Evolutionary conservation across 2,113 vertebrate species (phyloP).

Genomic region (Phyllopteryx taeniolatus): DNA sequence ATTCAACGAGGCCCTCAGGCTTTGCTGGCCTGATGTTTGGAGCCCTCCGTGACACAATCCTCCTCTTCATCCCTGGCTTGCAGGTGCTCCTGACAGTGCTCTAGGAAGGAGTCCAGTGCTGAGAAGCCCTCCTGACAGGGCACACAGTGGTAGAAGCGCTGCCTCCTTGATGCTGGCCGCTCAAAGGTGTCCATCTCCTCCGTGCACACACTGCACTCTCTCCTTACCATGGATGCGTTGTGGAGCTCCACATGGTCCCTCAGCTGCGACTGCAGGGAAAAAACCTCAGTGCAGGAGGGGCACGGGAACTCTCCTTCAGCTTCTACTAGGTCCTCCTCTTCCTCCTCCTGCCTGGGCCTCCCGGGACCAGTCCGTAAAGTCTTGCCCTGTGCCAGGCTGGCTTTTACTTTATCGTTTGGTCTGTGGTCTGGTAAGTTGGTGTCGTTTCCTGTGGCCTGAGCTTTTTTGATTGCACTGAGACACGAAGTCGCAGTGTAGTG

Average conservation of each 20-base stretch:
- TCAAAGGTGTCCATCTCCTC: constrained; percentile 50
- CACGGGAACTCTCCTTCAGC: constrained; percentile 64
- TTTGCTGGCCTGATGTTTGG: constrained; percentile 18
- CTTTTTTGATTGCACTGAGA: neutral
- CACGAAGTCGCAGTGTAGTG: constrained; percentile 36
- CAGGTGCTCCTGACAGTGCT: constrained; percentile 74
- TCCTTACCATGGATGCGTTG: constrained; percentile 41
- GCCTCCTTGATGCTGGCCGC: constrained; percentile 27
- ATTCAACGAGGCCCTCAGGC: constrained; percentile 23
- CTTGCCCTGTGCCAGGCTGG: neutral
- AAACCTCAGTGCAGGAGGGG: constrained; percentile 68
- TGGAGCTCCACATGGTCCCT: constrained; percentile 63
- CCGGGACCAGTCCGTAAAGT: constrained; percentile 7
- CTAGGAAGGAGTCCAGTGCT: constrained; percentile 60
- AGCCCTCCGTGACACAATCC: constrained; percentile 36
- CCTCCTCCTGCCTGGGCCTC: constrained; percentile 29
- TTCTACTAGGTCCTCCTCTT: constrained; percentile 31
- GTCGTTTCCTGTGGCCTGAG: neutral
- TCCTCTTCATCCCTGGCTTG: constrained; percentile 42
- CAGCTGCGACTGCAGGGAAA: constrained; percentile 54
- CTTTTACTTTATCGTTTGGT: constrained; percentile 14
- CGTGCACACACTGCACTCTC: constrained; percentile 68
- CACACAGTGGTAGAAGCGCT: constrained; percentile 70
- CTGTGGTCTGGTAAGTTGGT: constrained; percentile 1
- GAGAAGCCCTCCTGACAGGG: constrained; percentile 70